Evolutionary conservation across 1,140 invertebrate species (phyloP), one percentile per base, ranked within the genome.

Genomic region (Sarcophaga peregrina): DNA sequence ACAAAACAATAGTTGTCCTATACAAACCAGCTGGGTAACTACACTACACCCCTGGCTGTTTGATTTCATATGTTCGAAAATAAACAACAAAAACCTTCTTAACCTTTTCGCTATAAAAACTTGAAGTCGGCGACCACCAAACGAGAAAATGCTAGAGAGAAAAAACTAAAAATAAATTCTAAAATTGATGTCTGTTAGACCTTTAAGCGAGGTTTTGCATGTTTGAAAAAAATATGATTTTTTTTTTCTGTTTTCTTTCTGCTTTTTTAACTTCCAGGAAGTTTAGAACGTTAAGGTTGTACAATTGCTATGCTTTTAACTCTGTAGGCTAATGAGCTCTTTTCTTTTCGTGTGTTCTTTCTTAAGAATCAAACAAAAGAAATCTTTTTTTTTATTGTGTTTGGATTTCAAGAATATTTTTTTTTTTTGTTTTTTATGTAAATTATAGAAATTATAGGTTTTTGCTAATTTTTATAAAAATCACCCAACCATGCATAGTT

Each of bases 321-420:
- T 37, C 25, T 37, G 25, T 37, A 37, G 25, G 25, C 25, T 37
- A 37, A 37, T 37, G 25, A 37, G 1, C 25, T 37, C 25, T 37
- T 37, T 37, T 37, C 25, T 37, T 37, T 37, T 37, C 4, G 1
- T 37, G 25, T 37, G 25, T 37, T 37, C 25, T 37, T 37, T 37
- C 25, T 37, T 37, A 17, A 17, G 17, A 62, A n/a, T 75, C 73
- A 13, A 75, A 11, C 25, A 75, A 75, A 37, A 37, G 11, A 75
- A n/a, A n/a, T 75, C 25, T 75, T 75, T 20, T 75, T 75, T 37
- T 3, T 75, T 75, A n/a, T 75, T 75, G 73, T 75, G 11, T 75
- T 75, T 13, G 58, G 1, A 62, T 62, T 62, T 17, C 11, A 75
- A 11, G 11, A 37, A 75, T 75, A n/a, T 2, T 37, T 37, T 37